A percentile compares a stretch with the other conserved stretches of the same genome.
phyloP scores from a whole-genome alignment of 1,140 invertebrate species.

The Berghia stephanieae region DNA sequence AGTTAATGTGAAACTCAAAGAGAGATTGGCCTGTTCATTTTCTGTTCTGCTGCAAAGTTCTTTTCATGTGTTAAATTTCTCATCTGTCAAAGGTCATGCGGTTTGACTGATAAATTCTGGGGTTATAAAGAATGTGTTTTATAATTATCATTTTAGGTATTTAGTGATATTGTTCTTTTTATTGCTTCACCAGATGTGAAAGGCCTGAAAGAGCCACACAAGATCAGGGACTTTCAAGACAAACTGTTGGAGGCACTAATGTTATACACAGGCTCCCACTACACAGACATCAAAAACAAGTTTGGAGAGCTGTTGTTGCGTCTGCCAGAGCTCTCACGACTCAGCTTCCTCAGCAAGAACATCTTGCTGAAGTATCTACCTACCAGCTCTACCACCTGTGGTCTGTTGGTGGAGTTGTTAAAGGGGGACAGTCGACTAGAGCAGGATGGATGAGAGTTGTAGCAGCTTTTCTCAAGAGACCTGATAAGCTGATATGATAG shows the following conservation, averaged over 20 bases:
- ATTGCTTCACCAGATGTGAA: slow-evolving; percentile 78
- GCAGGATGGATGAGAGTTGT: background rate
- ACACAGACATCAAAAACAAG: slow-evolving; percentile 90
- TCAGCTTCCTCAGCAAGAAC: slow-evolving; percentile 94
- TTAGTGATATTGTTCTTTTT: background rate
- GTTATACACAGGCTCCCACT: slow-evolving; percentile 89
- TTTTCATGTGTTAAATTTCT: too few species aligned
- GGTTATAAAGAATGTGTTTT: too few species aligned
- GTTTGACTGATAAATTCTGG: too few species aligned
- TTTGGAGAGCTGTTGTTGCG: slow-evolving; percentile 92
- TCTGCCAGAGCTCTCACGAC: slow-evolving; percentile 92
- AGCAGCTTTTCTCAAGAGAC: too few species aligned
- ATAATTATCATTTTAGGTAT: too few species aligned
- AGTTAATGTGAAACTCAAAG: too few species aligned
- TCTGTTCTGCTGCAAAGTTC: too few species aligned
- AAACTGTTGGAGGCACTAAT: slow-evolving; percentile 91
- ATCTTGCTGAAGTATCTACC: slow-evolving; percentile 68
- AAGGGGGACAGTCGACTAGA: slow-evolving; percentile 67
- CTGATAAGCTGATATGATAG: too few species aligned
- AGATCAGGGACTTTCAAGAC: slow-evolving; percentile 91
- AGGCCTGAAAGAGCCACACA: slow-evolving; percentile 89
- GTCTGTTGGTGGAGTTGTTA: slow-evolving; percentile 92
- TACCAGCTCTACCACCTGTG: slow-evolving; percentile 87
- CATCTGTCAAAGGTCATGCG: too few species aligned
- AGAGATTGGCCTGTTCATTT: too few species aligned